Evolutionary conservation across 2,797 vertebrate species (phyloP).

Genomic region (Jordanella pulchra): DNA sequence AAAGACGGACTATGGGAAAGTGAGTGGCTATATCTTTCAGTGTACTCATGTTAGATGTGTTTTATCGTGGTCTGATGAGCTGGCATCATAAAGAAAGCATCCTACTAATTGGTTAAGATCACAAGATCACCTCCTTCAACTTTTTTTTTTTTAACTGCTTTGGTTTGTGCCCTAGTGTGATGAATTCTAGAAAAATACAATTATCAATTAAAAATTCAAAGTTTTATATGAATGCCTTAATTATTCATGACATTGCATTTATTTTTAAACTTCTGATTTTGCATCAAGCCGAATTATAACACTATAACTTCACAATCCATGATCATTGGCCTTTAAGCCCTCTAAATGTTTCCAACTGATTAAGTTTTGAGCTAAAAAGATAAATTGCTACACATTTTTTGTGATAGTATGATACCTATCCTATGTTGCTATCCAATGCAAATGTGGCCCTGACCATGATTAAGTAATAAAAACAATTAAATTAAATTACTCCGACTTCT

Average conservation of each 20-base stretch:
- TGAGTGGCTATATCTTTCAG: too few species aligned
- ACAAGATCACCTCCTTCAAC: too few species aligned
- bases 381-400: conserved; percentile 12
- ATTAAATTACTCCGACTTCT: conserved; percentile 85
- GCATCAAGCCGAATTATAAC: neutral
- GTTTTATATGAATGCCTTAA: neutral
- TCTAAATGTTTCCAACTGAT: neutral
- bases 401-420: conserved; percentile 44
- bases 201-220: neutral
- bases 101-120: too few species aligned
- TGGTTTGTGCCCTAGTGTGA: neutral
- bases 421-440: conserved; percentile 64
- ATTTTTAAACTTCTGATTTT: neutral
- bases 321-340: neutral
- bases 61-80: too few species aligned
- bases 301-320: neutral
- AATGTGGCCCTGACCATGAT: conserved; percentile 74
- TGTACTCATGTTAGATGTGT: too few species aligned
- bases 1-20: too few species aligned
- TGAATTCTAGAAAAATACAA: neutral
- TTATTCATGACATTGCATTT: neutral
- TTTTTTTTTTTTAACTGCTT: neutral
- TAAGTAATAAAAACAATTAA: conserved; percentile 86
- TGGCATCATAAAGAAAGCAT: too few species aligned
- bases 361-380: conserved; percentile 32